A percentile compares a stretch with the other conserved stretches of the same genome.
Evolutionary conservation across 2,888 invertebrate species (phyloP).

Genomic region (Aquatica leii): DNA sequence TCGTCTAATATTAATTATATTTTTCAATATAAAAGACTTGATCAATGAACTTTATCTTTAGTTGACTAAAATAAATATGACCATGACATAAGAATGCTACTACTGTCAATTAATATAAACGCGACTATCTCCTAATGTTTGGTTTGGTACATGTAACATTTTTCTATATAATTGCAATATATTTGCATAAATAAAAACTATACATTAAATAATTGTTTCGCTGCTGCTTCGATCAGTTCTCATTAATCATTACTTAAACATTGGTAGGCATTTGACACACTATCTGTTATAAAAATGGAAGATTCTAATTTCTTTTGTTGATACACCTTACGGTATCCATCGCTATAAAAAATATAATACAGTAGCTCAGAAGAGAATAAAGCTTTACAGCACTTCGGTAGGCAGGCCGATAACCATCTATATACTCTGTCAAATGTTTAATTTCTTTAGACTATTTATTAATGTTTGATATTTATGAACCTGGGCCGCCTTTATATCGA

Average conservation of each 20-base stretch:
- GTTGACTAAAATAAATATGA: slow-evolving; percentile 11
- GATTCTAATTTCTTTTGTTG: slow-evolving; percentile 13
- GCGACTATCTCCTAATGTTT: background rate
- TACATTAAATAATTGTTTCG: slow-evolving; percentile 10
- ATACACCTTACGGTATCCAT: slow-evolving; percentile 18
- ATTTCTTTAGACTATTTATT: slow-evolving; percentile 57
- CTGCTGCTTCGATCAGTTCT: slow-evolving; percentile 15
- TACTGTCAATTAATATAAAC: slow-evolving; percentile 12
- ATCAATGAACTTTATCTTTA: slow-evolving; percentile 12
- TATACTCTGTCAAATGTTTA: slow-evolving; percentile 57
- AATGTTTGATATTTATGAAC: slow-evolving; percentile 54
- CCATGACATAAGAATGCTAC: slow-evolving; percentile 14
- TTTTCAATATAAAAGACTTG: slow-evolving; percentile 11
- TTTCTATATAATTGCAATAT: slow-evolving; percentile 8
- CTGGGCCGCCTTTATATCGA: slow-evolving; percentile 49
- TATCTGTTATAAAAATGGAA: slow-evolving; percentile 23
- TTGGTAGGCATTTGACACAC: slow-evolving; percentile 22
- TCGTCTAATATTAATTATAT: slow-evolving; percentile 13
- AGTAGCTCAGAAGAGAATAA: slow-evolving; percentile 44
- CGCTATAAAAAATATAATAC: slow-evolving; percentile 25
- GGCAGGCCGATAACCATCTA: slow-evolving; percentile 54
- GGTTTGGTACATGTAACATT: background rate
- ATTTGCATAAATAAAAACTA: slow-evolving; percentile 1
- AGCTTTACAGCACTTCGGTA: slow-evolving; percentile 51
- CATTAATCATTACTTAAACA: slow-evolving; percentile 23